Evolutionary conservation across 2,797 vertebrate species (phyloP).

Genomic region (Enteromius anoplus): DNA sequence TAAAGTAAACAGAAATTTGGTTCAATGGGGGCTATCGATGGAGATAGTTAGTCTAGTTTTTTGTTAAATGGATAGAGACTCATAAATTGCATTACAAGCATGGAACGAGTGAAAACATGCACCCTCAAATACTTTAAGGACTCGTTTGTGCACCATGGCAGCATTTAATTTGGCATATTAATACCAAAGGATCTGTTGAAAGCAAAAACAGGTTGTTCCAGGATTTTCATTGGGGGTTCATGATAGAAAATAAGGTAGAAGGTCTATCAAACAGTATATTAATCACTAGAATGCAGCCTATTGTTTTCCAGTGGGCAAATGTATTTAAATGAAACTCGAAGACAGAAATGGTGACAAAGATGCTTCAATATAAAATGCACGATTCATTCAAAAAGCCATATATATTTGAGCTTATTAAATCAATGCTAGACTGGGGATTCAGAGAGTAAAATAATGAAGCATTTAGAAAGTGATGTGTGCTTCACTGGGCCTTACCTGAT

Average conservation of each 20-base stretch:
- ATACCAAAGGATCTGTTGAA: slow-evolving; percentile 22
- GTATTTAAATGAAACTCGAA: slow-evolving; percentile 20
- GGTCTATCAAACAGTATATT: slow-evolving; percentile 32
- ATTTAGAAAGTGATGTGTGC: slow-evolving; percentile 90
- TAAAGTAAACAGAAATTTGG: slow-evolving; percentile 35
- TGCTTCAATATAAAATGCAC: slow-evolving; percentile 77
- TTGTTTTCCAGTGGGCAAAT: slow-evolving; percentile 17
- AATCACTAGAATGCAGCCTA: background rate
- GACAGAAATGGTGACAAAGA: slow-evolving; percentile 70
- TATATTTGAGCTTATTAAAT: slow-evolving; percentile 94
- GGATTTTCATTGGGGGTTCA: background rate
- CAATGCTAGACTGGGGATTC: slow-evolving; percentile 86
- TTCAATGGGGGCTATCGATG: slow-evolving; percentile 25
- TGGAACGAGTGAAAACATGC: slow-evolving; percentile 27
- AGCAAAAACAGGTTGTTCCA: slow-evolving; percentile 16
- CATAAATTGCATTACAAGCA: slow-evolving; percentile 69
- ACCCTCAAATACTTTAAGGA: slow-evolving; percentile 74
- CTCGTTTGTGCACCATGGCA: slow-evolving; percentile 71
- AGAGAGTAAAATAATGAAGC: slow-evolving; percentile 93
- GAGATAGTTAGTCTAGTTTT: slow-evolving; percentile 19
- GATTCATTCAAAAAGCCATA: slow-evolving; percentile 73
- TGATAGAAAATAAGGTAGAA: slow-evolving; percentile 12
- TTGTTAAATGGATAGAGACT: slow-evolving; percentile 38
- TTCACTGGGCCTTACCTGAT: slow-evolving; percentile 83
- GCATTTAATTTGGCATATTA: slow-evolving; percentile 75